These are phyloP conservation scores for Netelia melanura DNA, from an alignment of 2,888 invertebrate genomes.

Conservation along the genomic window DNA sequence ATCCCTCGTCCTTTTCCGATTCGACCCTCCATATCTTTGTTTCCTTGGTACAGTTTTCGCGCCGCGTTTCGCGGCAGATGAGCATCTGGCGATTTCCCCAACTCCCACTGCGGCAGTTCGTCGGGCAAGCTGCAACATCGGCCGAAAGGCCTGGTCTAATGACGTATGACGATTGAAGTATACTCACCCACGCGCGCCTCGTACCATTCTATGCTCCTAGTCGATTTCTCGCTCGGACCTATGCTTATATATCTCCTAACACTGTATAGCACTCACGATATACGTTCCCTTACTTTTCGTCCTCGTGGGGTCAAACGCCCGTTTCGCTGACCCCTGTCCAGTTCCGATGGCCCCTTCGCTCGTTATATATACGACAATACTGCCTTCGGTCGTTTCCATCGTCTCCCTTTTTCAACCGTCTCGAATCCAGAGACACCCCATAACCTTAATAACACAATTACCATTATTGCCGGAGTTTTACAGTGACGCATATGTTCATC, in stretches of 20 bases:
- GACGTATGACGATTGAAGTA: conserved; percentile 79
- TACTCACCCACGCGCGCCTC: conserved; percentile 75
- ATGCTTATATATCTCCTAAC: conserved; percentile 13
- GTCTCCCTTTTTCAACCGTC: conserved; percentile 69
- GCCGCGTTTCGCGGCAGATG: conserved; percentile 71
- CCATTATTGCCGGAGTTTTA: conserved; percentile 82
- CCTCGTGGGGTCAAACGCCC: conserved; percentile 81
- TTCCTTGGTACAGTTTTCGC: conserved; percentile 54
- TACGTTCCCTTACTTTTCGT: conserved; percentile 57
- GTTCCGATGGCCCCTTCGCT: conserved; percentile 64
- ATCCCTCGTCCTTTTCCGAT: conserved; percentile 25
- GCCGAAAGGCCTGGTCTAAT: conserved; percentile 79
- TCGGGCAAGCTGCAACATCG: conserved; percentile 68
- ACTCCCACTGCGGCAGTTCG: conserved; percentile 78
- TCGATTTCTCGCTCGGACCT: conserved; percentile 60
- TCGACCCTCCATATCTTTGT: conserved; percentile 50
- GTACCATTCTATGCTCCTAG: conserved; percentile 34
- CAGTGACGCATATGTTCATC: conserved; percentile 77
- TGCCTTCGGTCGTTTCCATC: conserved; percentile 41
- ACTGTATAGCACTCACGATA: conserved; percentile 34
- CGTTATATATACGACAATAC: conserved; percentile 32
- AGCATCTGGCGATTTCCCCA: conserved; percentile 83
- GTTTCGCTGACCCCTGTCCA: conserved; percentile 76
- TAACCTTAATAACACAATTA: conserved; percentile 83
- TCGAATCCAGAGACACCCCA: conserved; percentile 66